Conservation (phyloP, 2,113 vertebrate genomes). For the Brachyhypopomus gauderio region DNA sequence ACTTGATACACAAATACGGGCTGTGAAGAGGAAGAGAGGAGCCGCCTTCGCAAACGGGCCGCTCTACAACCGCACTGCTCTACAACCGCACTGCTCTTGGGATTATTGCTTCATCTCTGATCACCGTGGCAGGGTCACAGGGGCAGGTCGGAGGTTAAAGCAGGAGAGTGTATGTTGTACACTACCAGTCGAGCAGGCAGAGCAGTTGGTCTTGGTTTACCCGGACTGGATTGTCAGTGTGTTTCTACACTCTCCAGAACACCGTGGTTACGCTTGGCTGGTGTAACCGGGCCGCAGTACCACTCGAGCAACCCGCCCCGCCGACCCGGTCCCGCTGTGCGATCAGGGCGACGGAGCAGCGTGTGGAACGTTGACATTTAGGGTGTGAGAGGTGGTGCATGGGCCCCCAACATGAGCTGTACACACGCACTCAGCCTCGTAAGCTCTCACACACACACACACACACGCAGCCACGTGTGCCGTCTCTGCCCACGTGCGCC, state of each 20-base stretch:
- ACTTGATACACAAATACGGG: constrained; percentile 78
- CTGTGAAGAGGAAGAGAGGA: constrained; percentile 66
- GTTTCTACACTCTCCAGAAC: not conserved
- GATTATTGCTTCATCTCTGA: constrained; percentile 35
- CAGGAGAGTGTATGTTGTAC: constrained; percentile 31
- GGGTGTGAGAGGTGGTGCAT: not conserved
- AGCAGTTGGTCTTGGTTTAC: too few species aligned
- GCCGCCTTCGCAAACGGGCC: too few species aligned
- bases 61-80: too few species aligned
- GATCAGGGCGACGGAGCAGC: too few species aligned
- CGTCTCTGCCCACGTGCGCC: not conserved
- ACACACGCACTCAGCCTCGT: not conserved
- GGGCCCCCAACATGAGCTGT: not conserved
- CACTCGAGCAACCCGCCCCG: too few species aligned
- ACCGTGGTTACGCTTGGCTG: not conserved
- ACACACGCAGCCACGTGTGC: not conserved
- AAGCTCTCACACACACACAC: too few species aligned
- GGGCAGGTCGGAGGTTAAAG: constrained; percentile 57
- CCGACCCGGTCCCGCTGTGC: too few species aligned
- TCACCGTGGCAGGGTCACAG: constrained; percentile 53
- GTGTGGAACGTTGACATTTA: not conserved
- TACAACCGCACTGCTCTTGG: too few species aligned
- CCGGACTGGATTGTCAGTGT: too few species aligned
- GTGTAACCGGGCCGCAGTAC: too few species aligned
- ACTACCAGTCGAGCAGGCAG: too few species aligned